Evolutionary conservation across 2,113 vertebrate genomes (phyloP), one percentile per base, ranked within the genome.

Genomic region (Onychostruthus taczanowskii): DNA sequence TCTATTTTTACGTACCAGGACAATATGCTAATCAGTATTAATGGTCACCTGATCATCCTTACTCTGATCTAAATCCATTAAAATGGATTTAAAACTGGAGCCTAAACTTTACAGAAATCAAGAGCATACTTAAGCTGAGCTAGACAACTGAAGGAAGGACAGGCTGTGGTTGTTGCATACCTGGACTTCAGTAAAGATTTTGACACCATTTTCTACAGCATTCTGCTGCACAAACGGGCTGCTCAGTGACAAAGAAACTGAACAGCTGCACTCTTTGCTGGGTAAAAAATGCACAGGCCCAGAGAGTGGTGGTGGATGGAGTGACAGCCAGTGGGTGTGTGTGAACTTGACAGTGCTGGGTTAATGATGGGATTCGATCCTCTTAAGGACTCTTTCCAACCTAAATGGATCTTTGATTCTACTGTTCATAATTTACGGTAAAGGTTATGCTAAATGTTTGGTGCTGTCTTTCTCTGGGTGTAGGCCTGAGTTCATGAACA

Each of bases 241-340:
- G 24, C 18, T 43, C 6, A 41, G 11, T 22, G 47, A 7, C 37
- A 31, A 17, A 47, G 24, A 41, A 61, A 12, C 7, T 50, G 16
- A 27, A 15, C 0, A 4, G 27, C 3, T 2, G 1, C 12, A 23
- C 5, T 3, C 6, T 47, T 47, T 2, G 1, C 3, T 53, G 30
- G 2, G 13, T 69, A 7, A 70, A 86, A 59, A 2, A 7, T 73
- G 39, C 13, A 20, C 53, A 56, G 19, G 31, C 31, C 53, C 53
- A 56, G 30, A 30, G 33, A 30, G 19, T 15, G 26, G 2, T 58
- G 3, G 11, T 19, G 11, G 55, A 47, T 31, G 30, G 39, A 61
- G 6, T 24, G 46, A 13, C 37, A 53, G 52, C 7, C 33, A 52
- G 10, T 2, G 5, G 16, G 6, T 18, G 8, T 27, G 21, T 31